Evolutionary conservation across 2,113 vertebrate genomes (phyloP).

Genomic region (Phrynosoma platyrhinos): DNA sequence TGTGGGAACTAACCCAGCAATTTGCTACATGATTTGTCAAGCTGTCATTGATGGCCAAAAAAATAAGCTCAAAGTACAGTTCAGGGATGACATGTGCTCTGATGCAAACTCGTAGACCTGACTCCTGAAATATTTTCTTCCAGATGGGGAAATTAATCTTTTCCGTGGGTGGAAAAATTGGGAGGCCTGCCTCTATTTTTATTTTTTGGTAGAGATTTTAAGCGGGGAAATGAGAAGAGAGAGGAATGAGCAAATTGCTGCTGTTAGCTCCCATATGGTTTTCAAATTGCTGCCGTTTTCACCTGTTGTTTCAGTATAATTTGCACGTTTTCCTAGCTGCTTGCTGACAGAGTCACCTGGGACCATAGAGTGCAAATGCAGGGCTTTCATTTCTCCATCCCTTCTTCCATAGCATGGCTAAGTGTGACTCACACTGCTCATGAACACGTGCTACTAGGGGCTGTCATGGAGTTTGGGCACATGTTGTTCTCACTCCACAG

Average conservation of each 20-base stretch:
- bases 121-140: constrained; percentile 26
- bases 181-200: constrained; percentile 18
- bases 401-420: background rate
- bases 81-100: too few relatives aligned
- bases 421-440: background rate
- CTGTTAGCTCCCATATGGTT: constrained; percentile 43
- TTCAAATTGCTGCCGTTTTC: constrained; percentile 54
- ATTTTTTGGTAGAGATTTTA: too few relatives aligned
- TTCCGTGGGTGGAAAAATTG: constrained; percentile 49
- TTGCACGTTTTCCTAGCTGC: constrained; percentile 50
- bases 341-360: constrained; percentile 24
- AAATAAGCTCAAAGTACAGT: too few relatives aligned
- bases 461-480: background rate
- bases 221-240: constrained; percentile 31
- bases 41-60: constrained; percentile 25
- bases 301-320: constrained; percentile 46
- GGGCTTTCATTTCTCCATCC: constrained; percentile 40
- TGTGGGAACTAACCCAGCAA: constrained; percentile 41
- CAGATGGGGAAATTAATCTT: background rate
- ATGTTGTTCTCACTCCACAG: background rate
- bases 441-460: background rate
- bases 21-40: constrained; percentile 29
- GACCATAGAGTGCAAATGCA: background rate
- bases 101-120: background rate
- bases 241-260: constrained; percentile 50